These are phyloP conservation scores for Colletes latitarsis DNA, from an alignment of 1,140 invertebrate species.

Conservation along the genomic window DNA sequence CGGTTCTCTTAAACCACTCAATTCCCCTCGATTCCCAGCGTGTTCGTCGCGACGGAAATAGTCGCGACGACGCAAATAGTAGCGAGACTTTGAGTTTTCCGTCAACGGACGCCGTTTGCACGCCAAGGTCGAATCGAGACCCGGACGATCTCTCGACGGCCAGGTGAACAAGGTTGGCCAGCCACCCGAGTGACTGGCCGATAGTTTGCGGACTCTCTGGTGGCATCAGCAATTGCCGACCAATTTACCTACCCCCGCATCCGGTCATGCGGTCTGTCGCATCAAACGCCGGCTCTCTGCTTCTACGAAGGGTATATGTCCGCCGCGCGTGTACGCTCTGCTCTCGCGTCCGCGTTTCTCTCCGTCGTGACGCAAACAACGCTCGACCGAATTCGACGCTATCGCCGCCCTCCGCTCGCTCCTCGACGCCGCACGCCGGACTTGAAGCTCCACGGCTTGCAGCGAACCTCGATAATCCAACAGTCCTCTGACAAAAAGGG, in stretches of 20 bases:
- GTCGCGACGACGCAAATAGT: neutral
- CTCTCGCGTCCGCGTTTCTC: conserved; percentile 14
- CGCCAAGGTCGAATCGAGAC: too few species aligned
- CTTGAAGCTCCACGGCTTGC: too few species aligned
- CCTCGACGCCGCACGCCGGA: too few species aligned
- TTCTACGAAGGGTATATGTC: conserved; percentile 27
- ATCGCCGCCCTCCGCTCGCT: neutral
- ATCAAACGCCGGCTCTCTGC: conserved; percentile 71
- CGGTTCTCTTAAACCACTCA: neutral
- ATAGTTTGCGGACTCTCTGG: conserved; percentile 77
- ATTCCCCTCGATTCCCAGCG: conserved; percentile 12
- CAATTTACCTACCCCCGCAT: conserved; percentile 82
- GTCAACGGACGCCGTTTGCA: neutral
- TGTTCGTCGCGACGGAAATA: conserved; percentile 14
- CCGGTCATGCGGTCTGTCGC: conserved; percentile 80
- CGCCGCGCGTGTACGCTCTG: neutral
- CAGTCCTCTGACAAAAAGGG: too few species aligned
- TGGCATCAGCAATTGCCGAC: conserved; percentile 81
- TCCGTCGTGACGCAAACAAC: conserved; percentile 32
- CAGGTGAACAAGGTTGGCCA: conserved; percentile 69
- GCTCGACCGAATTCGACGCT: conserved; percentile 21
- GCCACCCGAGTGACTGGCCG: conserved; percentile 74
- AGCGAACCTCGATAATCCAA: too few species aligned
- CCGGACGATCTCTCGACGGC: neutral
- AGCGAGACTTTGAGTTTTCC: neutral